phyloP scores from a whole-genome alignment of 2,888 invertebrate genomes.

The Octonoba sinensis region DNA sequence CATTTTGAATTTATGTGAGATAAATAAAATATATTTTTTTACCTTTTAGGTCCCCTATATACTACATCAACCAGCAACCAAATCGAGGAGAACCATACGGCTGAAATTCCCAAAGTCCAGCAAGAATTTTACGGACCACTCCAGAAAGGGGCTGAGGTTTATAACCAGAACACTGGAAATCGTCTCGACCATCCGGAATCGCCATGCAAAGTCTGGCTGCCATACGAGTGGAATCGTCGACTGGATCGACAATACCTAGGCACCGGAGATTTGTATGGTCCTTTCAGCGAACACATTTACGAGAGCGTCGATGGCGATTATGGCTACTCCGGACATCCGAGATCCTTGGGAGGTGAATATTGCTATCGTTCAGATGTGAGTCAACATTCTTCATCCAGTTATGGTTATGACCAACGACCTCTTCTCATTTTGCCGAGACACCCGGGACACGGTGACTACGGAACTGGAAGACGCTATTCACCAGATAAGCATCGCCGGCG shows the following conservation, averaged over 20 bases:
- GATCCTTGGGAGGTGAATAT: constrained; percentile 58
- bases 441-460: constrained; percentile 46
- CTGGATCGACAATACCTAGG: constrained; percentile 59
- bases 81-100: constrained; percentile 57
- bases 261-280: constrained; percentile 57
- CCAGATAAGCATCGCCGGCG: constrained; percentile 56
- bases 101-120: constrained; percentile 51
- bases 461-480: constrained; percentile 35
- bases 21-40: too few relatives aligned
- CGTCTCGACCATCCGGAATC: constrained; percentile 50
- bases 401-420: constrained; percentile 66
- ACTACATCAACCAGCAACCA: constrained; percentile 60
- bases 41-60: constrained; percentile 60
- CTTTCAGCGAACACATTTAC: constrained; percentile 71
- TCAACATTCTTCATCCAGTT: constrained; percentile 66
- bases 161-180: constrained; percentile 31
- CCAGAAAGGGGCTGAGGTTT: constrained; percentile 56
- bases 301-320: constrained; percentile 66
- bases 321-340: constrained; percentile 52
- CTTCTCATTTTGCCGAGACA: constrained; percentile 60
- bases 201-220: constrained; percentile 60
- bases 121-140: constrained; percentile 56
- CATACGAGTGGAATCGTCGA: constrained; percentile 60
- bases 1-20: background rate
- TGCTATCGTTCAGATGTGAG: constrained; percentile 65